Evolutionary conservation across 2,888 invertebrate genomes (phyloP).

Genomic region (Rhorus exstirpatorius): DNA sequence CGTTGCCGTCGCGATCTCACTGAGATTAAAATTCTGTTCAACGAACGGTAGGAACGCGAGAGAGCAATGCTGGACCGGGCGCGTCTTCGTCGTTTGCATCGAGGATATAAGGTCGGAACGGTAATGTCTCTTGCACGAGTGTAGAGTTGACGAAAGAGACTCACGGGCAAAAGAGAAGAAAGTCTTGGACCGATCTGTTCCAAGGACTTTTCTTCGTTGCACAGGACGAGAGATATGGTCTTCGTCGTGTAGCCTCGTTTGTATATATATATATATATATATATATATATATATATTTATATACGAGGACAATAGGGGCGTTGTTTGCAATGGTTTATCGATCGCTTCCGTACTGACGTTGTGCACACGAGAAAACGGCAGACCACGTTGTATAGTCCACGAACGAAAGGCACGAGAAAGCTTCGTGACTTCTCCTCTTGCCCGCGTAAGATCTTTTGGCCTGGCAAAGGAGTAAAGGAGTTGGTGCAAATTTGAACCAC

Average conservation of each 20-base stretch:
- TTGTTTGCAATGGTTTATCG: conserved; percentile 80
- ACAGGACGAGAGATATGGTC: conserved; percentile 24
- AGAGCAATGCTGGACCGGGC: neutral
- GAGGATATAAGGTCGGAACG: conserved; percentile 52
- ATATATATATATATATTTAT: conserved; percentile 1
- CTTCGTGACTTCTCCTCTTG: conserved; percentile 74
- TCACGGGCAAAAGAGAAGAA: neutral
- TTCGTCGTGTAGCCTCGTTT: neutral
- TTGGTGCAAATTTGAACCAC: conserved; percentile 1
- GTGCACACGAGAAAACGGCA: conserved; percentile 69
- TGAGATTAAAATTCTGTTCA: conserved; percentile 49
- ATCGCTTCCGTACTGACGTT: conserved; percentile 76
- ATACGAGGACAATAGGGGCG: conserved; percentile 76
- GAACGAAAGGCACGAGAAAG: conserved; percentile 71
- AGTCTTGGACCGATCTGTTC: conserved; percentile 49
- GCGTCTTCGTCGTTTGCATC: conserved; percentile 26
- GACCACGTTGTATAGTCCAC: conserved; percentile 60
- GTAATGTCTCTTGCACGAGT: conserved; percentile 43
- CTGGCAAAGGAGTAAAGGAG: conserved; percentile 8
- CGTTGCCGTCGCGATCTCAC: neutral
- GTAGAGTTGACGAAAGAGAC: conserved; percentile 28
- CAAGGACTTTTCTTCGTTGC: conserved; percentile 44
- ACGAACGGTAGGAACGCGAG: conserved; percentile 11
- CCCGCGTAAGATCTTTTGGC: conserved; percentile 37
- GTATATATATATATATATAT: conserved; percentile 2